phyloP scores from a whole-genome alignment of 2,888 invertebrate genomes.

The Ophion costatus region DNA sequence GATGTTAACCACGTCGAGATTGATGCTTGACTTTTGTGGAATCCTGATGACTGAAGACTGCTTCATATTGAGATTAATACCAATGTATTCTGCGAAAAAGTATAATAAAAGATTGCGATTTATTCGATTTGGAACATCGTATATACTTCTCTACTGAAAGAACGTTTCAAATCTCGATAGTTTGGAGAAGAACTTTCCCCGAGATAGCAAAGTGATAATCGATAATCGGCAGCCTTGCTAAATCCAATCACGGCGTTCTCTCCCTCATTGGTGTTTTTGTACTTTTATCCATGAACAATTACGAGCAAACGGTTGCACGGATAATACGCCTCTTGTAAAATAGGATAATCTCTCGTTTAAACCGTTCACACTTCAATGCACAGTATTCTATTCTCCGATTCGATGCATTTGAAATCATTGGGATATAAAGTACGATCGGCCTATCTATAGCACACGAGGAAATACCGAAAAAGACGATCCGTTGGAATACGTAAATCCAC shows the following conservation, averaged over 20 bases:
- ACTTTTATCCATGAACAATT: constrained; percentile 45
- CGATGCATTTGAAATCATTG: not conserved
- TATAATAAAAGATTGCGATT: not conserved
- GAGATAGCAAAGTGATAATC: constrained; percentile 23
- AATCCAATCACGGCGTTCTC: constrained; percentile 39
- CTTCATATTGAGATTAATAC: not conserved
- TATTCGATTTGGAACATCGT: constrained; percentile 6
- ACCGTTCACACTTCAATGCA: constrained; percentile 13
- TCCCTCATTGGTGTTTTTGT: constrained; percentile 3
- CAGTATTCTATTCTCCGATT: not conserved
- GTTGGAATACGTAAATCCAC: not conserved
- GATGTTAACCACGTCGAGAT: not conserved
- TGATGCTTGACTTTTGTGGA: not conserved
- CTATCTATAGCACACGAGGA: not conserved
- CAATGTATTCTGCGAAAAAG: not conserved
- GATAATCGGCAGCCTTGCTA: constrained; percentile 11
- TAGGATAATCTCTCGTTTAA: constrained; percentile 37
- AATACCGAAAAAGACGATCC: not conserved
- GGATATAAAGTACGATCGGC: not conserved
- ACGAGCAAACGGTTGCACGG: constrained; percentile 56
- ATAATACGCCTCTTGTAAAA: constrained; percentile 43
- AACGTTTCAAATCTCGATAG: constrained; percentile 42
- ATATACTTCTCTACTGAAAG: constrained; percentile 12
- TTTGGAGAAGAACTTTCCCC: constrained; percentile 31
- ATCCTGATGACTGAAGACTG: not conserved